Evolutionary conservation across 2,888 invertebrate species (phyloP).

Genomic region (Melieria crassipennis): DNA sequence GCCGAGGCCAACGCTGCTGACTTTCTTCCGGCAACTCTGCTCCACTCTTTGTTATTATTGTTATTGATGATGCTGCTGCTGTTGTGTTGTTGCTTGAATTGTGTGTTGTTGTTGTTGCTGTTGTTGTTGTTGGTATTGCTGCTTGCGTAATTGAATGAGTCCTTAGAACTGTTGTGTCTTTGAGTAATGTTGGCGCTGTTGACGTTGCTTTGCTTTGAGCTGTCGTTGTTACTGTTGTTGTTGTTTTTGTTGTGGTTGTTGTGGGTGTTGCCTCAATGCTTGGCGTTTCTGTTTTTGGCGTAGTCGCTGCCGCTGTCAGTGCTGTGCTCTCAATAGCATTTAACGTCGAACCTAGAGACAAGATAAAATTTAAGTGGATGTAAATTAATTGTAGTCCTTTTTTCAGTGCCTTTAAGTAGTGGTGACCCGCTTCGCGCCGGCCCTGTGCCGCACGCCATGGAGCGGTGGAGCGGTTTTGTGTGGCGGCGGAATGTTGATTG

Average conservation of each 20-base stretch:
- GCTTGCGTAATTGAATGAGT: constrained; percentile 52
- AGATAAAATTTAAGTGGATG: constrained; percentile 43
- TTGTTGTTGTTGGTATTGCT: constrained; percentile 37
- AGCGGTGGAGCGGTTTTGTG: no score
- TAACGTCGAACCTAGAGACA: constrained; percentile 38
- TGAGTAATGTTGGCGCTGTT: constrained; percentile 46
- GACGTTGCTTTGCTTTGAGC: not conserved
- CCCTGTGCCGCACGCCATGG: no score
- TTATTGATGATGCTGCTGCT: no score
- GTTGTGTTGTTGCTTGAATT: no score
- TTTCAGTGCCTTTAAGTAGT: not conserved
- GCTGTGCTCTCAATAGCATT: constrained; percentile 33
- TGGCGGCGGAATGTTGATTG: no score
- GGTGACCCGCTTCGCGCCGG: no score
- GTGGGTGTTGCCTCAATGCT: constrained; percentile 6
- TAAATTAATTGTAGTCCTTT: constrained; percentile 30
- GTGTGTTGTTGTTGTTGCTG: constrained; percentile 15
- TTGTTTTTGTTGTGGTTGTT: constrained; percentile 15
- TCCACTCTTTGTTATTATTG: not conserved
- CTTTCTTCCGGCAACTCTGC: not conserved
- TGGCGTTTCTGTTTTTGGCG: constrained; percentile 10
- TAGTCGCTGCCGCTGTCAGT: constrained; percentile 5
- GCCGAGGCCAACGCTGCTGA: not conserved
- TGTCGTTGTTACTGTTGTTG: not conserved
- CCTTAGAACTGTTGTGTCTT: constrained; percentile 53